Conservation (phyloP, 2,113 vertebrate species). For the Gallinago media region DNA sequence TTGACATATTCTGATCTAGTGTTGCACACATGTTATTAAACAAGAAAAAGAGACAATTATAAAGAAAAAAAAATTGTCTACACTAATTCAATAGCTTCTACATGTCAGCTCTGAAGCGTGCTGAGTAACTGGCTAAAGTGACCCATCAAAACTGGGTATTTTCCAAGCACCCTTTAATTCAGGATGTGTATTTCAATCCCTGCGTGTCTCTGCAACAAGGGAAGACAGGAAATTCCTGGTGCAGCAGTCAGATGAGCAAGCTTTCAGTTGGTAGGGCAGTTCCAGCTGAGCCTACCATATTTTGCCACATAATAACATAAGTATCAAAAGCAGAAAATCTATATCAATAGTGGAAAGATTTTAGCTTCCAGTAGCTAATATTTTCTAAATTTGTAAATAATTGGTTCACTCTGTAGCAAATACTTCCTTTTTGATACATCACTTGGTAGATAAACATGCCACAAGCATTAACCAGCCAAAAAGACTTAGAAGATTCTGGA, state of each 20-base stretch:
- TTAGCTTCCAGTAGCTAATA: background rate
- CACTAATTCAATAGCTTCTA: background rate
- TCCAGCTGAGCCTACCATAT: slow-evolving; percentile 35
- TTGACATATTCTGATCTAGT: background rate
- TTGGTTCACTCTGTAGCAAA: background rate
- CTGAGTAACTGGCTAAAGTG: slow-evolving; percentile 19
- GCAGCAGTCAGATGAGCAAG: background rate
- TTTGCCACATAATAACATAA: background rate
- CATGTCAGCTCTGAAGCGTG: background rate
- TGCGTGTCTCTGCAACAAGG: background rate
- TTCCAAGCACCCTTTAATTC: slow-evolving; percentile 50
- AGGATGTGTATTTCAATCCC: slow-evolving; percentile 54
- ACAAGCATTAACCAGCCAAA: slow-evolving; percentile 11
- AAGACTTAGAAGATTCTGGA: background rate
- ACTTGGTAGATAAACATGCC: background rate
- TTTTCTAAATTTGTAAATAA: background rate
- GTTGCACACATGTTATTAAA: background rate
- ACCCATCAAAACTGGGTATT: slow-evolving; percentile 67
- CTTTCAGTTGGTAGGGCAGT: slow-evolving; percentile 20
- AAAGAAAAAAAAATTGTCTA: background rate
- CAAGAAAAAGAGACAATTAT: background rate
- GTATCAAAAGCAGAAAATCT: background rate
- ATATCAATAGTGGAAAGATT: background rate
- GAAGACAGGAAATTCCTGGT: slow-evolving; percentile 19
- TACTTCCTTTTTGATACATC: background rate